Conservation (phyloP, 92 coral and sea anemone genomes). For the Plumapathes pennacea region DNA sequence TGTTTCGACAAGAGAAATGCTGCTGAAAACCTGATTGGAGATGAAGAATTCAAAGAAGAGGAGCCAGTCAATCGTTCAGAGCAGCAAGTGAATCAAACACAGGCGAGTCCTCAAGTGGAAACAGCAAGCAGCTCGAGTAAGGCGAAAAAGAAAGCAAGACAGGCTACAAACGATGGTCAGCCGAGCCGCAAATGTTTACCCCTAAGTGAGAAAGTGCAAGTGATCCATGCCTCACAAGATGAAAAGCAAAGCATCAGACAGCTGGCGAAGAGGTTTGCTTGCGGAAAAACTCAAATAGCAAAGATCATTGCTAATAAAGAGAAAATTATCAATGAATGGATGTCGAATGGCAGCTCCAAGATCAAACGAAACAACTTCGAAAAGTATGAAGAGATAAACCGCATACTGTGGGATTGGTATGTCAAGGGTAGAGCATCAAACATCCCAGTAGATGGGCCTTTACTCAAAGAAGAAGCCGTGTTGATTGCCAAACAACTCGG, state of each 20-base stretch:
- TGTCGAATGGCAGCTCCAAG: background rate
- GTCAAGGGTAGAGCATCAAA: slow-evolving; percentile 9
- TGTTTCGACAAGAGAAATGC: background rate
- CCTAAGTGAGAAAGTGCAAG: background rate
- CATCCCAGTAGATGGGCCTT: slow-evolving; percentile 41
- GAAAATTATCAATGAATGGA: slow-evolving; percentile 9
- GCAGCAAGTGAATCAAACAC: background rate
- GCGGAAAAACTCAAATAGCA: slow-evolving; percentile 25
- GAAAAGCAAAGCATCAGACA: slow-evolving; percentile 13
- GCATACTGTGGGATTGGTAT: slow-evolving; percentile 41
- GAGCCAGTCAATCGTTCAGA: no score
- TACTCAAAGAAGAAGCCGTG: slow-evolving; percentile 31
- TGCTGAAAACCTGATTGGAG: no score
- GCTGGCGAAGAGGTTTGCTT: slow-evolving; percentile 10
- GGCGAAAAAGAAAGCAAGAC: background rate
- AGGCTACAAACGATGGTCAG: background rate
- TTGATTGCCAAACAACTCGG: slow-evolving; percentile 8
- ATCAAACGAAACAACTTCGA: slow-evolving; percentile 11
- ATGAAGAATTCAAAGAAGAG: no score
- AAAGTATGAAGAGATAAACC: slow-evolving; percentile 19
- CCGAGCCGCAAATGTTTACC: slow-evolving; percentile 3
- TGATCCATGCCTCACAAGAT: background rate
- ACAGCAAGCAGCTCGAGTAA: background rate
- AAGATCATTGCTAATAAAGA: slow-evolving; percentile 13
- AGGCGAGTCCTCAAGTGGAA: background rate